A percentile compares a stretch with the other conserved stretches of the same genome.
Conservation (phyloP, 2,113 vertebrate species). For the Petromus typicus region DNA sequence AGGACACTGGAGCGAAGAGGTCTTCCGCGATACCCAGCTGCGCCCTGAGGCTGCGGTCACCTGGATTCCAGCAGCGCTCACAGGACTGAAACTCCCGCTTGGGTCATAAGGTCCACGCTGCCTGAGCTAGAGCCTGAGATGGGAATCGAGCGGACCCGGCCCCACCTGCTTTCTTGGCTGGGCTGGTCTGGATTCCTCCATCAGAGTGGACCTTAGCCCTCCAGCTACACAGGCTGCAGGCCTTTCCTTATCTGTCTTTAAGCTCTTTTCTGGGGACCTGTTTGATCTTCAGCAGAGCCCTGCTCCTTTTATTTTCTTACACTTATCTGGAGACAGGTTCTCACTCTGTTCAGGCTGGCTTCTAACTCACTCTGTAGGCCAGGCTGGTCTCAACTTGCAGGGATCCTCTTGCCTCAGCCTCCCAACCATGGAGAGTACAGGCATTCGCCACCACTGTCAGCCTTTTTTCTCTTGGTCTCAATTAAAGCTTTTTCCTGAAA, state of each 20-base stretch:
- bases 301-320: not conserved
- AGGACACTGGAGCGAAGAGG: not conserved
- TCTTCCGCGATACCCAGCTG: not conserved
- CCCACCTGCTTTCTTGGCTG: not conserved
- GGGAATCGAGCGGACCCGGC: not conserved
- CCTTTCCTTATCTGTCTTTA: not conserved
- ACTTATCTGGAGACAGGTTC: too few species aligned
- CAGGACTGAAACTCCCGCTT: not conserved
- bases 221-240: not conserved
- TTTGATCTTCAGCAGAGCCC: not conserved
- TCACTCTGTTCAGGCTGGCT: not conserved
- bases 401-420: not conserved
- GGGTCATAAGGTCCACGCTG: not conserved
- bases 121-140: not conserved
- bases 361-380: not conserved
- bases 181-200: not conserved
- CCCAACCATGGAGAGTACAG: not conserved
- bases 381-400: not conserved
- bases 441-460: not conserved
- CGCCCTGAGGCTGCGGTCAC: not conserved
- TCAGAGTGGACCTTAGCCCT: not conserved
- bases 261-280: not conserved
- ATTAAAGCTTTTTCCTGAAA: not conserved
- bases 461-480: not conserved
- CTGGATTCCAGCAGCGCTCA: not conserved